These are phyloP conservation scores for Eristalis pertinax DNA, from an alignment of 2,888 invertebrate genomes.

Conservation along the genomic window DNA sequence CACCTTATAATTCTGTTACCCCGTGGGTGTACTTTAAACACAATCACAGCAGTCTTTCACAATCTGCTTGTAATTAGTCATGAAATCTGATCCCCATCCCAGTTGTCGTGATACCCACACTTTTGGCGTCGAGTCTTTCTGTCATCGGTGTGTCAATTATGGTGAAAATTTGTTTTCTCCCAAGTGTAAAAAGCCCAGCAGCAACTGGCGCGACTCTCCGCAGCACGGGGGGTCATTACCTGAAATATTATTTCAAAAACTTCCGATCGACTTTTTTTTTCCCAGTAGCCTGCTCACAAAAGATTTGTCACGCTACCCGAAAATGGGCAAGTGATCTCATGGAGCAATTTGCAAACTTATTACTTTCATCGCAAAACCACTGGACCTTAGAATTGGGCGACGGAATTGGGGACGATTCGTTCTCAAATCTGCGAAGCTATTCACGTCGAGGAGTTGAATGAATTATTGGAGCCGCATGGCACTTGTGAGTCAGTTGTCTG, in stretches of 20 bases:
- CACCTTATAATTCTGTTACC: slow-evolving; percentile 1
- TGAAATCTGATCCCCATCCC: neutral
- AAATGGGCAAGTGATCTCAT: slow-evolving; percentile 59
- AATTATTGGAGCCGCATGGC: neutral
- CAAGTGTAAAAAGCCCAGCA: neutral
- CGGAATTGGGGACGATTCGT: neutral
- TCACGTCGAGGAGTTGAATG: neutral
- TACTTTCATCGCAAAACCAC: slow-evolving; percentile 22
- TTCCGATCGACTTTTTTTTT: slow-evolving; percentile 8
- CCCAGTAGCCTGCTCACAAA: too few relatives aligned
- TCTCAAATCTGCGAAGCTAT: neutral
- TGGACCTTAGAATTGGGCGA: slow-evolving; percentile 7
- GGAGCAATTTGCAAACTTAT: slow-evolving; percentile 39
- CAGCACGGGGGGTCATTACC: slow-evolving; percentile 32
- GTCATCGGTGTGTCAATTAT: slow-evolving; percentile 21
- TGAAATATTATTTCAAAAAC: neutral
- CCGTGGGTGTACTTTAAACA: slow-evolving; percentile 30
- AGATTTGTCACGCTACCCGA: slow-evolving; percentile 53
- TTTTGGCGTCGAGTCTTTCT: neutral
- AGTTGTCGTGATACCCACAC: neutral
- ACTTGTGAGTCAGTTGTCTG: neutral
- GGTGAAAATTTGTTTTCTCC: slow-evolving; percentile 14
- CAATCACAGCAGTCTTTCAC: neutral
- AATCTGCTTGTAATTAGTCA: slow-evolving; percentile 37
- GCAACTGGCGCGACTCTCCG: slow-evolving; percentile 11